Evolutionary conservation across 2,113 vertebrate genomes (phyloP), one percentile per base, ranked within the genome.

Genomic region (Brachypteracias leptosomus): DNA sequence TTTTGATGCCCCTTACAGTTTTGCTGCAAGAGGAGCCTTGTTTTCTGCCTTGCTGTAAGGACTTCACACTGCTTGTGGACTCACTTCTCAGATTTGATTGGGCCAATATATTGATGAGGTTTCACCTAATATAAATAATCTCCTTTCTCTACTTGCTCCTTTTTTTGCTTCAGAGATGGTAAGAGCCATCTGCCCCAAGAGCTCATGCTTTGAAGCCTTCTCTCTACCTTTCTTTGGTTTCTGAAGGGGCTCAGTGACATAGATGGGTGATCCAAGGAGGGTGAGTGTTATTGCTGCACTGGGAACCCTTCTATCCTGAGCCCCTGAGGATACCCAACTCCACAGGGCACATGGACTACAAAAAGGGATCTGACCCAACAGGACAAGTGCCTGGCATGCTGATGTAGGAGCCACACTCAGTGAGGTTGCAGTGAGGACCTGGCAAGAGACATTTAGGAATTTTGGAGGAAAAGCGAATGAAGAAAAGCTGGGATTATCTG

Each of bases 211-310:
- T 81, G 36, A 80, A 81, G 22, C 10, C 35, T 74, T 6, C 11
- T 78, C 18, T 84, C 36, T 59, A 35, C 13, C 8, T 5, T 7
- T 46, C 58, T 40, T 19, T 54, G 26, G 6, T 63, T 91, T 91
- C 35, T n/a, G 16, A 63, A 79, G 40, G 31, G 35, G 9, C 7
- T 62, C 0, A 0, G n/a, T 85, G 16, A 33, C 6, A 6, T 0
- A 3, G 18, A 8, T 54, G 16, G 25, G 29, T 63, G 36, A 49
- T 74, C 15, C 0, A 0, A 85, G 59, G 28, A 68, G 18, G 31
- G 13, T 0, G 0, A 57, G 3, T 54, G 13, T 36, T 1, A 0
- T 8, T 65, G 54, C 47, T 80, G 49, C 5, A 1, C 42, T 46
- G 31, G 38, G n/a, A 65, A 19, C 4, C 16, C 33, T 79, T 18